Evolutionary conservation across 2,113 vertebrate species (phyloP), one percentile per base, ranked within the genome.

Genomic region (Chrysochloris asiatica): DNA sequence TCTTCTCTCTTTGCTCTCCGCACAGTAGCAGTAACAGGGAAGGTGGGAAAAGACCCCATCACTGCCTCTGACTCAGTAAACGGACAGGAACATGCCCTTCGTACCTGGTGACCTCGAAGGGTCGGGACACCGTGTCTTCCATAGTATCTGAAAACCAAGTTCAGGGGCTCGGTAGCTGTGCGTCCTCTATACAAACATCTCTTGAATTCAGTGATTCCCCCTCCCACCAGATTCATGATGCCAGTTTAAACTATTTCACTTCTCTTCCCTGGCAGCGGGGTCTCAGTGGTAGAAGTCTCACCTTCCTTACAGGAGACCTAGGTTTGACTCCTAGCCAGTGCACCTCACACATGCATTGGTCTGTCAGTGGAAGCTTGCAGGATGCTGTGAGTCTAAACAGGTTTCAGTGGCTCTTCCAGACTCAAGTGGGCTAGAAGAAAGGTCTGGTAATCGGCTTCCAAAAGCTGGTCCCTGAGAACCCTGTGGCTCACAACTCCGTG

Each of bases 31-130:
- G n/a, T n/a, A n/a, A 47, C 7, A 48, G 43, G 33, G n/a, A 36
- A 33, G 22, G 50, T 4, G 36, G 21, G 16, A 63, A 33, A n/a
- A n/a, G n/a, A n/a, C n/a, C n/a, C n/a, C n/a, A n/a, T n/a, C 3
- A 0, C 8, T 6, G 6, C 52, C 45, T 50, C 71, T 47, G 54
- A 3, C n/a, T 38, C 0, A 1, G 26, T n/a, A 0, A 52, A 47
- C 11, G 2, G 59, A 24, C 52, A 48, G 47, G 10, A 52, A 24
- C 17, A 24, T 3, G 17, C 21, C 67, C 26, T 67, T 72, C 38
- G 43, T 26, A 43, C 17, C 13, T 22, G n/a, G 30, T 28, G 73
- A 19, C 21, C 30, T 8, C 5, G 21, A 30, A 81, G 36, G 17
- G 21, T 36, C 24, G 33, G 3, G 5, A 28, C 2, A n/a, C 69